These are phyloP conservation scores for Thunnus thynnus DNA, from an alignment of 2,113 vertebrate genomes.

Conservation along the genomic window DNA sequence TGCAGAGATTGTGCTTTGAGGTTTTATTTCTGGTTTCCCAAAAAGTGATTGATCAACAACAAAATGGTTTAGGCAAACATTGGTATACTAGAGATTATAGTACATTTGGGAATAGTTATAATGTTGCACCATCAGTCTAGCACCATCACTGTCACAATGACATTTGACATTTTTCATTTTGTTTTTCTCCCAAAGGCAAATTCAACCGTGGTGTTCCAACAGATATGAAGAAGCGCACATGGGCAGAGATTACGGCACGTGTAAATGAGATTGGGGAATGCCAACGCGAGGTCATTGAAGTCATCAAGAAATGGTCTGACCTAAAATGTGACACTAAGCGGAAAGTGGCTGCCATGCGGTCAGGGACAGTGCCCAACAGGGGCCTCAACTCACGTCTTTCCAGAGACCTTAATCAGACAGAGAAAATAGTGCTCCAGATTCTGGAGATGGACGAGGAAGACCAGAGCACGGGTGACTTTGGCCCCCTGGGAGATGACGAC, in stretches of 20 bases:
- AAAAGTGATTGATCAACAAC: neutral
- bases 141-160: neutral
- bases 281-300: slow-evolving; percentile 85
- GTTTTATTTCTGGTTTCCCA: neutral
- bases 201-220: slow-evolving; percentile 84
- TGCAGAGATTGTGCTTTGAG: neutral
- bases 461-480: slow-evolving; percentile 60
- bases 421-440: slow-evolving; percentile 85
- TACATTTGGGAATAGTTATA: neutral
- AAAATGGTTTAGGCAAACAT: neutral
- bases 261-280: slow-evolving; percentile 87
- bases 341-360: slow-evolving; percentile 82
- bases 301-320: slow-evolving; percentile 88
- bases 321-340: slow-evolving; percentile 87
- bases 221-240: slow-evolving; percentile 83
- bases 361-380: slow-evolving; percentile 68
- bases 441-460: slow-evolving; percentile 81
- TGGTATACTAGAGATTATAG: neutral
- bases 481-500: slow-evolving; percentile 77
- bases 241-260: slow-evolving; percentile 85
- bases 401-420: slow-evolving; percentile 81
- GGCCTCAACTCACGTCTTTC: slow-evolving; percentile 75
- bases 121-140: neutral
- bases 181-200: slow-evolving; percentile 74
- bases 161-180: neutral